phyloP scores from a whole-genome alignment of 2,888 invertebrate genomes.

The Alloscopus bannaensis region DNA sequence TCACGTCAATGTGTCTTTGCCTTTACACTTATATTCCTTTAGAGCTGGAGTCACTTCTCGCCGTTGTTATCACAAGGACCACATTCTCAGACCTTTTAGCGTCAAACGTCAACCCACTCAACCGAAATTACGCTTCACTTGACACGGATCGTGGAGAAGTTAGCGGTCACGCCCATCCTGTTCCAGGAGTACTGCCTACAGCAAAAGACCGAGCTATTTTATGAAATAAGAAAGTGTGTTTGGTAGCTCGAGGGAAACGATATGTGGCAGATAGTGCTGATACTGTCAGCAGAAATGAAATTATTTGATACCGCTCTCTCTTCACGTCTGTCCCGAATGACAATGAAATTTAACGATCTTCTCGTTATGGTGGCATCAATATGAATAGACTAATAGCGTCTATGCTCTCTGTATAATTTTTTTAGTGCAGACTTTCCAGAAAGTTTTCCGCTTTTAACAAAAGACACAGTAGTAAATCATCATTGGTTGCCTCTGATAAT shows the following conservation, averaged over 20 bases:
- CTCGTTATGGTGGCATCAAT: too few relatives aligned
- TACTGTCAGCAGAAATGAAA: constrained; percentile 33
- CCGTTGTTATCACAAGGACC: too few relatives aligned
- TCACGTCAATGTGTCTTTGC: too few relatives aligned
- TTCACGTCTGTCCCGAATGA: not conserved
- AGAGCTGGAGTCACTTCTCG: too few relatives aligned
- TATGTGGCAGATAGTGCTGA: not conserved
- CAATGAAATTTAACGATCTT: not conserved
- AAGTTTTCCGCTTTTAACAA: not conserved
- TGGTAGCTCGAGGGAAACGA: constrained; percentile 8
- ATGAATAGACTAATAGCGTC: too few relatives aligned
- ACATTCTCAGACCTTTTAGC: too few relatives aligned
- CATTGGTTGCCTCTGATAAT: constrained; percentile 9
- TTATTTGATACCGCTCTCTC: not conserved
- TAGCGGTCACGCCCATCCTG: constrained; percentile 53
- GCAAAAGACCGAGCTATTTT: not conserved
- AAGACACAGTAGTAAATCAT: not conserved
- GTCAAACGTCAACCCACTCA: too few relatives aligned
- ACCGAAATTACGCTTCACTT: not conserved
- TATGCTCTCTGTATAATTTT: not conserved
- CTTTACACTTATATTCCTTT: too few relatives aligned
- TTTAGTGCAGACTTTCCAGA: not conserved
- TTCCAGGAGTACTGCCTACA: constrained; percentile 7
- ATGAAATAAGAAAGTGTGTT: not conserved
- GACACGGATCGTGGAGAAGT: constrained; percentile 17